Evolutionary conservation across 2,113 vertebrate genomes (phyloP).

Genomic region (Alligator sinensis): DNA sequence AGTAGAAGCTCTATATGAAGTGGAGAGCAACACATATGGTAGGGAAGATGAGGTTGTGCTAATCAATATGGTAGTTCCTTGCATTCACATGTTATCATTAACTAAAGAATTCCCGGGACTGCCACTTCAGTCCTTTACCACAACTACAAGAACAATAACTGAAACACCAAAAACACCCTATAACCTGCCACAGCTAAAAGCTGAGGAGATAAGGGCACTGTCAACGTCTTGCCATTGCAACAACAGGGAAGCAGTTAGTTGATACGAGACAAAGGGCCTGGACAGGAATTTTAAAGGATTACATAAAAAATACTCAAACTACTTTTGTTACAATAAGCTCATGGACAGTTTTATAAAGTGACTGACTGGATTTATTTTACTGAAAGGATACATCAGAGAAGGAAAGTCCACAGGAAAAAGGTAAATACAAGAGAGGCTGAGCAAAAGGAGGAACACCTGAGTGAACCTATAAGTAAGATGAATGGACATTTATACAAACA

Average conservation of each 20-base stretch:
- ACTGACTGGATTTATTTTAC: not conserved
- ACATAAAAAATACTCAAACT: not conserved
- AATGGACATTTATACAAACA: not conserved
- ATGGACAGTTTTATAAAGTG: not conserved
- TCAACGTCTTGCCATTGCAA: no score
- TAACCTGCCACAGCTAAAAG: not conserved
- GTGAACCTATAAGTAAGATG: not conserved
- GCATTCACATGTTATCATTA: no score
- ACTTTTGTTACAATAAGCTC: not conserved
- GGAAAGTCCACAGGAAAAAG: constrained; percentile 4
- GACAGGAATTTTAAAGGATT: not conserved
- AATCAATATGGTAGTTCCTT: not conserved
- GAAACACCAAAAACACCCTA: no score
- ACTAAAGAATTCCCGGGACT: no score
- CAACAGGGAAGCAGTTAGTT: no score
- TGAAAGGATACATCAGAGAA: constrained; percentile 8
- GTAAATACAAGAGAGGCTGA: not conserved
- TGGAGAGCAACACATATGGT: not conserved
- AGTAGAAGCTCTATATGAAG: not conserved
- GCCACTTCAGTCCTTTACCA: no score
- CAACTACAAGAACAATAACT: no score
- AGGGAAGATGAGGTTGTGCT: not conserved
- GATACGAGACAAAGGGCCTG: not conserved
- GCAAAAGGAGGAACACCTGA: accelerated
- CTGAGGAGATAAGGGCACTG: not conserved